A percentile compares a stretch with the other conserved stretches of the same genome.
Conservation (phyloP, 1,140 invertebrate genomes). For the Camponotus pennsylvanicus region DNA sequence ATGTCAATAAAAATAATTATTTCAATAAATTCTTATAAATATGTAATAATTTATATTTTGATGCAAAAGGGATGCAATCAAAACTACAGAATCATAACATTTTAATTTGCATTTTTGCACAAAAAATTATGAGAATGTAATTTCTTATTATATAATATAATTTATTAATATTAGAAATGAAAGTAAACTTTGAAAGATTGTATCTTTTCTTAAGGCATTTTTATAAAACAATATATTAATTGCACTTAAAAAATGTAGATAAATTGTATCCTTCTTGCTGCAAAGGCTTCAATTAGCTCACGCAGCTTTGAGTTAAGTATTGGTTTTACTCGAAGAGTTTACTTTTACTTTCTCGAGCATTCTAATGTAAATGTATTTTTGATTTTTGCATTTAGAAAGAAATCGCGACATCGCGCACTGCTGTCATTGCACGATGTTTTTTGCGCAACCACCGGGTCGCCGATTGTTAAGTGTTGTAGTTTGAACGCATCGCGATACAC, state of each 20-base stretch:
- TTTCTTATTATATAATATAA: background rate
- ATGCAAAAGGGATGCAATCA: background rate
- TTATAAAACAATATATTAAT: too few relatives aligned
- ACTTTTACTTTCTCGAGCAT: conserved; percentile 19
- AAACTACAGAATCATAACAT: background rate
- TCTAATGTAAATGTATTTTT: conserved; percentile 14
- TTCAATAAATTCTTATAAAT: background rate
- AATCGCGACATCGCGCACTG: background rate
- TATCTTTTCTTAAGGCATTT: background rate
- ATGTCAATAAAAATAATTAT: too few relatives aligned
- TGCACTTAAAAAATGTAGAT: background rate
- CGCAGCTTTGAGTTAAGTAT: conserved; percentile 2
- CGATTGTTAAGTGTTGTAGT: conserved; percentile 46
- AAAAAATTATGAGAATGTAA: background rate
- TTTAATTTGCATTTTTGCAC: too few relatives aligned
- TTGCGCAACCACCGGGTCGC: background rate
- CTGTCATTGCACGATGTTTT: conserved; percentile 18
- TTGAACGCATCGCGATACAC: conserved; percentile 27
- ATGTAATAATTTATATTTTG: background rate
- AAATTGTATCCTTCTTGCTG: background rate
- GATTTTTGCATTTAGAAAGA: conserved; percentile 38
- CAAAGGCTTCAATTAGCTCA: conserved; percentile 24
- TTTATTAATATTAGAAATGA: background rate
- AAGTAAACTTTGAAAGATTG: background rate
- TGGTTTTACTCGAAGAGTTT: conserved; percentile 14